Percentiles rank a stretch among this genome's conserved stretches.
Evolutionary conservation across 2,113 vertebrate species (phyloP).

Genomic region (Boulengeromyrus knoepffleri): DNA sequence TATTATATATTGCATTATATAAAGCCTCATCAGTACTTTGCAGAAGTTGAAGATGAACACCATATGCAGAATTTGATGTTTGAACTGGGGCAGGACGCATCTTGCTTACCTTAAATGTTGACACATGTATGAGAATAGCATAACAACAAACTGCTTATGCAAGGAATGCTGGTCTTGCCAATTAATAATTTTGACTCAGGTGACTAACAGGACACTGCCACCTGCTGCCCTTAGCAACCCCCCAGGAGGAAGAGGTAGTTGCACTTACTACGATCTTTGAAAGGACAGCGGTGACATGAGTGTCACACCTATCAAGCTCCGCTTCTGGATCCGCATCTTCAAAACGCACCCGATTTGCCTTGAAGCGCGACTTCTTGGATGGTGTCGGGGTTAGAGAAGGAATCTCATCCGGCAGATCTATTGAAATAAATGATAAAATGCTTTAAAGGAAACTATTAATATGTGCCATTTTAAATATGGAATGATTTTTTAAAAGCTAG

Average conservation of each 20-base stretch:
- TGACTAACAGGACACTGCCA: background rate
- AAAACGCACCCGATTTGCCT: slow-evolving; percentile 57
- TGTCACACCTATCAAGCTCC: slow-evolving; percentile 69
- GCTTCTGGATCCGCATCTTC: slow-evolving; percentile 73
- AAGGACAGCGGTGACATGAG: slow-evolving; percentile 83
- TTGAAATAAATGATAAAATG: background rate
- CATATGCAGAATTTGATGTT: background rate
- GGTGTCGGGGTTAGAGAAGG: slow-evolving; percentile 80
- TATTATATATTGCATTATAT: too few relatives aligned
- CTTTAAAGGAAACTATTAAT: background rate
- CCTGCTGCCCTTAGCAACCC: background rate
- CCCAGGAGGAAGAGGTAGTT: background rate
- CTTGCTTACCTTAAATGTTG: background rate
- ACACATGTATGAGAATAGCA: background rate
- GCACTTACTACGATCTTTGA: slow-evolving; percentile 81
- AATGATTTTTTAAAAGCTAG: background rate
- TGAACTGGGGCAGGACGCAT: background rate
- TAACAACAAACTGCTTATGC: background rate
- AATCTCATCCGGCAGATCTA: slow-evolving; percentile 77
- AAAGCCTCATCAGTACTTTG: background rate
- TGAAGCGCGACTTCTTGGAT: slow-evolving; percentile 77
- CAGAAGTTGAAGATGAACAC: background rate
- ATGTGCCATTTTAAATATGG: background rate
- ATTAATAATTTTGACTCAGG: background rate
- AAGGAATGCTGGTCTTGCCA: background rate